Conservation (phyloP, 2,797 vertebrate species). For the Bucorvus abyssinicus region DNA sequence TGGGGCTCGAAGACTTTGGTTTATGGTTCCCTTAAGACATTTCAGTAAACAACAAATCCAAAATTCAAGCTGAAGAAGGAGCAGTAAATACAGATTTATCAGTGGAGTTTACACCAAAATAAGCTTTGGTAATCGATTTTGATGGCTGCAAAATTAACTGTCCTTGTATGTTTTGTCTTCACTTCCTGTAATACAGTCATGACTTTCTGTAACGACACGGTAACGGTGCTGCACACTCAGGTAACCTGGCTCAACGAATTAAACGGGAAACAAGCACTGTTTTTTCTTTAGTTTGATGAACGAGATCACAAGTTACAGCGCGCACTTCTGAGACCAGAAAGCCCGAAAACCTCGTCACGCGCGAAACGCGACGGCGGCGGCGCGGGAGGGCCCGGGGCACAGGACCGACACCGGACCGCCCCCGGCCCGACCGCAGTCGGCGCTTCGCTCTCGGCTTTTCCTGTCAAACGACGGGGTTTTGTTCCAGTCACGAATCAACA, state of each 20-base stretch:
- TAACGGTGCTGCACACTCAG: neutral
- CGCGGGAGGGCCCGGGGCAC: neutral
- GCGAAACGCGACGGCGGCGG: neutral
- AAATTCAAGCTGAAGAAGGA: neutral
- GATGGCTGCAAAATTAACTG: accelerated
- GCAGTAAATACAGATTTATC: neutral
- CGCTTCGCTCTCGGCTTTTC: neutral
- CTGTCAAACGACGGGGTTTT: neutral
- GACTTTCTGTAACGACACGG: neutral
- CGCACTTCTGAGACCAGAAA: neutral
- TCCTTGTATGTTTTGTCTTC: neutral
- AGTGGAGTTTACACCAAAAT: neutral
- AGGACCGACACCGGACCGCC: too few relatives aligned
- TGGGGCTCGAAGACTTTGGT: neutral
- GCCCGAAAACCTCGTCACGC: neutral
- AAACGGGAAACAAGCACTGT: accelerated
- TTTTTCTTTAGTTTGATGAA: accelerated
- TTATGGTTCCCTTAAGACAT: neutral
- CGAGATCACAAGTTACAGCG: accelerated
- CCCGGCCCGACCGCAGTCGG: neutral
- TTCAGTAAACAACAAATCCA: neutral
- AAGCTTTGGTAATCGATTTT: neutral
- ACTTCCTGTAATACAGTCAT: neutral
- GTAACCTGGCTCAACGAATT: accelerated
- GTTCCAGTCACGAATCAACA: neutral